Conservation (phyloP, 2,888 invertebrate species). For the Saturnia pavonia region DNA sequence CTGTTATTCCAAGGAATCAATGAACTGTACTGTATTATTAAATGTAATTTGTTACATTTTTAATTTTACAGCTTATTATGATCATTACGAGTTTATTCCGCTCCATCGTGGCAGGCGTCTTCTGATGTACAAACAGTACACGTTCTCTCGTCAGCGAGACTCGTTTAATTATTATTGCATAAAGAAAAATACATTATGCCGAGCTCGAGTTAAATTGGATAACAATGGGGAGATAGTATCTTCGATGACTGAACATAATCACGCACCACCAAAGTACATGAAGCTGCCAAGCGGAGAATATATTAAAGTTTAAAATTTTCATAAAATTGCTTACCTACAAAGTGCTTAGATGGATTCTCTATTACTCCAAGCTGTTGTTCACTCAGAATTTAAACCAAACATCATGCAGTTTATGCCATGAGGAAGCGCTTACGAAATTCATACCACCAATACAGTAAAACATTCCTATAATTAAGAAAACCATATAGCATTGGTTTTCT, state of each 20-base stretch:
- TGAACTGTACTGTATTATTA: background rate
- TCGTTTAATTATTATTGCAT: slow-evolving; percentile 27
- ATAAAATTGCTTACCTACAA: background rate
- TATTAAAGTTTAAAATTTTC: slow-evolving; percentile 24
- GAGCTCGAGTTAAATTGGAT: slow-evolving; percentile 25
- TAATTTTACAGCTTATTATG: background rate
- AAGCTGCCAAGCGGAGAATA: slow-evolving; percentile 31
- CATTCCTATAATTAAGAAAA: too few species aligned
- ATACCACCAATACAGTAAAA: too few species aligned
- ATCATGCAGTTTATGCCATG: too few species aligned
- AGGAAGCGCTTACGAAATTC: too few species aligned
- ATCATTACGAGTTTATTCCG: slow-evolving; percentile 10
- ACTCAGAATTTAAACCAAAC: background rate
- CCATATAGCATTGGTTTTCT: too few species aligned
- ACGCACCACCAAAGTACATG: slow-evolving; percentile 36
- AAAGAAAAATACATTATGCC: slow-evolving; percentile 20
- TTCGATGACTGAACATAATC: slow-evolving; percentile 27
- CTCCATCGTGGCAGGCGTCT: background rate
- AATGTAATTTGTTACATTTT: background rate
- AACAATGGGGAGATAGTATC: slow-evolving; percentile 29
- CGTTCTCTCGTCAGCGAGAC: slow-evolving; percentile 24
- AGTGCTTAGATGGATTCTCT: background rate
- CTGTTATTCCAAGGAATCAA: too few species aligned
- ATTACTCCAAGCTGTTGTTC: background rate
- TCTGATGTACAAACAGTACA: slow-evolving; percentile 27